Conservation (phyloP, 2,797 vertebrate genomes). For the Danio aesculapii region DNA sequence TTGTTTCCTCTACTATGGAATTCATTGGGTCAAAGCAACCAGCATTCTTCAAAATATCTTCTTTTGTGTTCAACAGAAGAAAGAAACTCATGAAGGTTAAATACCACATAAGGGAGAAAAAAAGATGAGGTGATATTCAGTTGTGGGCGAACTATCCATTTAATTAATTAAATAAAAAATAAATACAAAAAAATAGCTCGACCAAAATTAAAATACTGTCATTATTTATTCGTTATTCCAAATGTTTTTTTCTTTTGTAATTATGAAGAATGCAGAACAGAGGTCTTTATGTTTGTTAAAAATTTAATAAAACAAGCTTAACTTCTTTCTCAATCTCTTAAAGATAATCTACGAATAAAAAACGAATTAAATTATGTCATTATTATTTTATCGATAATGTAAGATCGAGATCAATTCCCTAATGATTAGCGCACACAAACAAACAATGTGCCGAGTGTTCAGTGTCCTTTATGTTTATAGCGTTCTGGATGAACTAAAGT, state of each 20-base stretch:
- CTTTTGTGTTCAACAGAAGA: too few species aligned
- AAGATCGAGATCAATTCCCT: not conserved
- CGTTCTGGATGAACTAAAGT: not conserved
- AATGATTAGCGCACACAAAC: not conserved
- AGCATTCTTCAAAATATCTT: too few species aligned
- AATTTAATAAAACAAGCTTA: too few species aligned
- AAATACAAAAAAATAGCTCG: too few species aligned
- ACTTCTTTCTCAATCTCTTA: not conserved
- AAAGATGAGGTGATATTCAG: too few species aligned
- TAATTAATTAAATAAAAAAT: too few species aligned
- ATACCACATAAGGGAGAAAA: too few species aligned
- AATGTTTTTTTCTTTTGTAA: not conserved
- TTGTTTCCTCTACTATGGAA: too few species aligned
- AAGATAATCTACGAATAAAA: not conserved
- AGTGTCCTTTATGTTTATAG: too few species aligned
- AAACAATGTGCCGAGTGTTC: not conserved
- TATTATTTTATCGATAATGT: not conserved
- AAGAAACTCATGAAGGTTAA: too few species aligned
- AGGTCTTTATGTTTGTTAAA: not conserved
- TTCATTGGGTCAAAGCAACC: too few species aligned
- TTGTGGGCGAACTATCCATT: too few species aligned
- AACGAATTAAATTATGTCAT: not conserved
- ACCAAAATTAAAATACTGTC: not conserved
- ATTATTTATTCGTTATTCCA: not conserved
- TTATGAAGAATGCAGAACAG: not conserved